Base-by-base conservation (phyloP, 1,140 invertebrate species). In the Musca vetustissima region DNA sequence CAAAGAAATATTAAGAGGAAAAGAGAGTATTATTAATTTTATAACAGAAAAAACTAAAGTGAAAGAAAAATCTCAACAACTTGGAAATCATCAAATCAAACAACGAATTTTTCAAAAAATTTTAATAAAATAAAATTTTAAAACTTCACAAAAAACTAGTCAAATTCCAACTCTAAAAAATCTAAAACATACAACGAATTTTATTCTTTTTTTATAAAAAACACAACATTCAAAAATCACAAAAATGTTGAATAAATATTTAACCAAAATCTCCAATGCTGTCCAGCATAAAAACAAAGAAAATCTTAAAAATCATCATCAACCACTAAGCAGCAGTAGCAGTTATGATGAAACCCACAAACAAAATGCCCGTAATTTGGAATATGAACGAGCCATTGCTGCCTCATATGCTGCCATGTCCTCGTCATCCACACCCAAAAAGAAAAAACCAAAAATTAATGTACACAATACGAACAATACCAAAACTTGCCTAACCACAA, bases 231-330 rank as follows among this genome's bases (percentile, higher is more conserved):
- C 11, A 22, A 11, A 28, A 3, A 28, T 28, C 28, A 71, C 75
- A 76, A 80, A 80, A 76, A 68, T 80, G 36, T 11, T 43, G 1
- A 43, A 43, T 11, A 43, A 80, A 69, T 80, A 75, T 61, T 71
- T 80, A 47, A 75, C 79, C 53, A 80, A 80, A 73, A 67, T 80
- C 68, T 80, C 78, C 48, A 73, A 75, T 71, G 78, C 78, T 65
- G 76, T 80, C n/a, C 72, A 79, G 25, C 73, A 79, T 22, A 64
- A 59, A 57, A 52, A 66, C 36, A 28, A 48, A n/a, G 53, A 66
- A 66, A 55, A 53, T 47, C 17, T 55, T 11, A 55, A 67, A 64
- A 78, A 52, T 57, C 74, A 68, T 73, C 48, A 74, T 75, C 69
- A 76, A 73, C 66, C 73, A 79, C 17, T 71, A 59, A 77, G 74